Evolutionary conservation across 2,113 vertebrate species (phyloP), one percentile per base, ranked within the genome.

Genomic region (Microtus richardsoni): DNA sequence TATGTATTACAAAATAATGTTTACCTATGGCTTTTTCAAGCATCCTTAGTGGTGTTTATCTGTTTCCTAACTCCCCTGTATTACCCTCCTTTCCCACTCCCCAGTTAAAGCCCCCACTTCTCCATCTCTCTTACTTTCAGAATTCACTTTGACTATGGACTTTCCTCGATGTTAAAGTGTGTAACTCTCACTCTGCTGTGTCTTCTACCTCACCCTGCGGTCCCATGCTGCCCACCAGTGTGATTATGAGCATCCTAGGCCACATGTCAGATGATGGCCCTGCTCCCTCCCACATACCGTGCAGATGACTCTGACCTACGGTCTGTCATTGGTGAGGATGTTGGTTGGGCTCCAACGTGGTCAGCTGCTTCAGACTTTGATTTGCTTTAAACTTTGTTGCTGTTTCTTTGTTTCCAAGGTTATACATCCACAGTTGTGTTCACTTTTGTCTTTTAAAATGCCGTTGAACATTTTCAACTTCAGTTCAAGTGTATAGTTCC

Each of bases 381-480:
- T 62, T 64, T n/a, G 24, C 41, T 93, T 87, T 60, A 88, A 84
- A 83, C 14, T 94, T 44, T 71, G 52, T 74, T 58, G 39, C 9
- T 14, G 1, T 74, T 78, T 75, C 3, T 16, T 91, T 88, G n/a
- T 68, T 88, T 84, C 7, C 13, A 52, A 84, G 84, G 26, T 88
- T 85, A 89, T 87, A 80, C 62, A 17, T 74, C 68, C 13, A 11
- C 58, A 89, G 84, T 85, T 95, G 68, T 71, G 66, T 30, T 80
- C 49, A 26, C 39, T 49, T 71, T 75, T 93, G 95, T 62, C 68
- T 89, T 95, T 87, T 89, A 91, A 96, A 88, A 84, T 33, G 80
- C 47, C 26, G 82, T 16, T 93, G 70, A 83, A 93, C 3, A 79
- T 52, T 91, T 84, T 89, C 84, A 89, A 74, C 62, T 91, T 86